These are phyloP conservation scores for Turnix velox DNA, from an alignment of 2,113 vertebrate genomes.

Conservation along the genomic window DNA sequence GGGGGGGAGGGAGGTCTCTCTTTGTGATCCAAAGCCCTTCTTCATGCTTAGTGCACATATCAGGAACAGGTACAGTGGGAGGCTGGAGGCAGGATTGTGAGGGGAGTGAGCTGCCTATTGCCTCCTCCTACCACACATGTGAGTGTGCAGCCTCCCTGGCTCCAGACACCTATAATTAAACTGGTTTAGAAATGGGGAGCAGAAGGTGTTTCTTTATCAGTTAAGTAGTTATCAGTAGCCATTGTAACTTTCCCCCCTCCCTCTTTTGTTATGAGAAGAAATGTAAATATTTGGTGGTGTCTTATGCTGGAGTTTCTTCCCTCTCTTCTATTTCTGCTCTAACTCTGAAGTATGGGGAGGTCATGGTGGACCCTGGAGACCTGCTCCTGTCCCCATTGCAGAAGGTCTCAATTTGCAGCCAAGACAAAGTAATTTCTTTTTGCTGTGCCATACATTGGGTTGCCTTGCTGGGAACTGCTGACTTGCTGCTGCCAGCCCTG, in stretches of 20 bases:
- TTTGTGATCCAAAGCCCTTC: slow-evolving; percentile 59
- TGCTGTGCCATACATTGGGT: accelerated
- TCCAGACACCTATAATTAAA: slow-evolving; percentile 49
- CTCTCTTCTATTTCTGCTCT: neutral
- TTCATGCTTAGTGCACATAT: slow-evolving; percentile 39
- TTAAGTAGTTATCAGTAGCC: slow-evolving; percentile 55
- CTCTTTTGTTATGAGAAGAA: neutral
- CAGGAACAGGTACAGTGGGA: neutral
- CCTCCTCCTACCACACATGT: neutral
- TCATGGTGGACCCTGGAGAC: neutral
- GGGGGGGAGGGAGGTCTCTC: slow-evolving; percentile 56
- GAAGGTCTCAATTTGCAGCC: neutral
- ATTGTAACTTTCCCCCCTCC: neutral
- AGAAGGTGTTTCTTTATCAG: slow-evolving; percentile 45
- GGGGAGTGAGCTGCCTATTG: neutral
- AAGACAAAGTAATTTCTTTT: neutral
- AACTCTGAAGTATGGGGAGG: neutral
- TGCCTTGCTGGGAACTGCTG: neutral
- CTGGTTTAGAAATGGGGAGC: slow-evolving; percentile 9
- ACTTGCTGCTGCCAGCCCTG: neutral
- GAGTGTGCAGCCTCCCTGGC: neutral
- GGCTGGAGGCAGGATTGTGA: neutral
- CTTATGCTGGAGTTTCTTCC: neutral
- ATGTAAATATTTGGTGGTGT: neutral
- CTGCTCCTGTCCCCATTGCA: neutral